Conservation (phyloP, 64 coral and sea anemone species). For the Montipora cactus region DNA sequence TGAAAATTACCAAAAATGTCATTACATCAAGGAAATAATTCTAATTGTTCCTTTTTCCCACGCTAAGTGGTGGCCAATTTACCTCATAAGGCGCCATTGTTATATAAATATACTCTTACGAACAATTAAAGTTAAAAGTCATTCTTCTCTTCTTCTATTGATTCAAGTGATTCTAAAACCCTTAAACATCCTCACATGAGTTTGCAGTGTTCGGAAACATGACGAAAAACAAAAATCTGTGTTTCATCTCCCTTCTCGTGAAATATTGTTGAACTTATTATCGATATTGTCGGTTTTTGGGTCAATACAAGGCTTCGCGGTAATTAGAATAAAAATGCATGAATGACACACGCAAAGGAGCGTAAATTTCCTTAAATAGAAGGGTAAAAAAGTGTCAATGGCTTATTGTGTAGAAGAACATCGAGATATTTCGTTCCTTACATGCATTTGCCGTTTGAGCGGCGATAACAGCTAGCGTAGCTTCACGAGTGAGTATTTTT, state of each 20-base stretch:
- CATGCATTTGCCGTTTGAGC: background rate
- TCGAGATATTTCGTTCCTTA: background rate
- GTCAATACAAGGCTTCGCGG: background rate
- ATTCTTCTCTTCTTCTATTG: background rate
- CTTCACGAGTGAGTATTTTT: conserved; percentile 3
- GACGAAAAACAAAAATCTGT: background rate
- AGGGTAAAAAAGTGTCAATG: background rate
- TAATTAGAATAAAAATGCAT: background rate
- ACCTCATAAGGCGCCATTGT: background rate
- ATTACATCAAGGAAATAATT: background rate
- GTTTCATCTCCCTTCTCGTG: background rate
- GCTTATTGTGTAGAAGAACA: background rate
- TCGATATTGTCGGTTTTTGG: background rate
- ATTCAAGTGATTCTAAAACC: background rate
- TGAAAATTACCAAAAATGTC: background rate
- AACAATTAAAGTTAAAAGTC: background rate
- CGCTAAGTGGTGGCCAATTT: background rate
- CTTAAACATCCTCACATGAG: background rate
- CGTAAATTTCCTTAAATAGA: background rate
- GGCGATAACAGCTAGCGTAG: background rate
- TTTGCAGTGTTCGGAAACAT: background rate
- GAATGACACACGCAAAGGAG: conserved; percentile 1
- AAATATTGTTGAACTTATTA: background rate
- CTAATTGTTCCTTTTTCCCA: background rate
- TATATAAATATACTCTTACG: background rate